These are phyloP conservation scores for Galeopterus variegatus DNA, from an alignment of 2,113 vertebrate genomes.

Conservation along the genomic window DNA sequence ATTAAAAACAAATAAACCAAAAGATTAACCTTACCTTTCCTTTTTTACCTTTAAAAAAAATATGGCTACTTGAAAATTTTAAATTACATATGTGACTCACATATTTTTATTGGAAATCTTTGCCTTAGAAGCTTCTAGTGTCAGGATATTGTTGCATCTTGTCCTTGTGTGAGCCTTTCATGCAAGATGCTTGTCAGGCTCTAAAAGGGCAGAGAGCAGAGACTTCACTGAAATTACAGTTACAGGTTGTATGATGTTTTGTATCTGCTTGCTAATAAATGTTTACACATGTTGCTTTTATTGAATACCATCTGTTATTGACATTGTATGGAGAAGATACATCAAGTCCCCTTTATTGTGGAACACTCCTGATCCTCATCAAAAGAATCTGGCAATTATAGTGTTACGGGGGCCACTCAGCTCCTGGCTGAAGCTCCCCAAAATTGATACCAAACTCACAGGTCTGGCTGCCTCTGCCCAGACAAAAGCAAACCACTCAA, in stretches of 20 bases:
- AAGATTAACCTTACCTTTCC: background rate
- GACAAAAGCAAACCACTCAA: too few species aligned
- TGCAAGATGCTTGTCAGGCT: background rate
- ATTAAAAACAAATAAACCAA: conserved; percentile 1
- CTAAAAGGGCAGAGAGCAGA: background rate
- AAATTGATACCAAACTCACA: too few species aligned
- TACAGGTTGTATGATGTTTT: background rate
- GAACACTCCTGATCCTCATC: background rate
- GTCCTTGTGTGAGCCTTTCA: background rate
- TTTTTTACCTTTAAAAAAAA: background rate
- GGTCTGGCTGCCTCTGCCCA: too few species aligned
- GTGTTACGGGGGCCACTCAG: too few species aligned
- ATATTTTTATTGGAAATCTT: background rate
- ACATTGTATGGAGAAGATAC: background rate
- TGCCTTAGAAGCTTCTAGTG: background rate
- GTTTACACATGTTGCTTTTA: background rate
- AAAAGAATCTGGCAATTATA: background rate
- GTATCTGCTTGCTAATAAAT: background rate
- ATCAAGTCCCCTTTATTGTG: background rate
- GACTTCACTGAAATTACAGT: background rate
- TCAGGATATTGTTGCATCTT: background rate
- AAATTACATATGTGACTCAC: background rate
- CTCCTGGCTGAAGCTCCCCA: too few species aligned
- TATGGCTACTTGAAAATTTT: background rate
- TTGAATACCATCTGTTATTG: background rate